Base-by-base conservation (phyloP, 1,140 invertebrate species). In the Araneus ventricosus region DNA sequence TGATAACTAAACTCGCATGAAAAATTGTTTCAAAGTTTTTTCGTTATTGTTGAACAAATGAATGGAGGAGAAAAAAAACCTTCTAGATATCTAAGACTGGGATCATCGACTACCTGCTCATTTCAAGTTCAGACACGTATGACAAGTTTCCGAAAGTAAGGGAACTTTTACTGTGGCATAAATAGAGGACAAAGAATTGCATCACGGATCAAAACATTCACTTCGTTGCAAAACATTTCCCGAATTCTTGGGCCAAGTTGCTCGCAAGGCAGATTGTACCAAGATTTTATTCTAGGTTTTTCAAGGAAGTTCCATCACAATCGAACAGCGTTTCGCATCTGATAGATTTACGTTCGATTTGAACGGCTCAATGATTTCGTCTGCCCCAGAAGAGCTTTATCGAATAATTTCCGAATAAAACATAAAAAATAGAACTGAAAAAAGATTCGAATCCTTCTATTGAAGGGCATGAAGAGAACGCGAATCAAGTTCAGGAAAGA, bases 351-450 rank as follows among this genome's bases (percentile, higher is more conserved):
- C 30, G 70, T 75, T 75, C 30, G 70, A 75, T 75, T 75, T 75
- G 34, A 75, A 75, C 34, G 70, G 70, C 5, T 75, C 70, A 75
- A 75, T 75, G 70, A 75, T 75, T 75, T 75, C 34, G 70, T 34
- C 17, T 30, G 30, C 20, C 70, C 30, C 70, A 27, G 70, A 75
- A 75, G 70, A 75, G 30, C 30, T 75, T 75, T 75, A 75, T 75
- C 70, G 70, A 75, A 75, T 75, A 75, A 75, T 75, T 75, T 75
- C 37, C 70, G 20, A 75, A 75, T 75, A 75, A 75, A 75, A 75
- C 20, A 75, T 34, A 75, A 75, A 75, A 75, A 75, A 63, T 7
- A 4, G 70, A 17, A n/a, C 22, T 5, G 30, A 20, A 34, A 37
- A 75, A 75, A 75, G 30, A 75, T 75, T 75, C 70, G 70, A 4